Base-by-base conservation (phyloP, 2,113 vertebrate genomes). In the Oxyura jamaicensis region DNA sequence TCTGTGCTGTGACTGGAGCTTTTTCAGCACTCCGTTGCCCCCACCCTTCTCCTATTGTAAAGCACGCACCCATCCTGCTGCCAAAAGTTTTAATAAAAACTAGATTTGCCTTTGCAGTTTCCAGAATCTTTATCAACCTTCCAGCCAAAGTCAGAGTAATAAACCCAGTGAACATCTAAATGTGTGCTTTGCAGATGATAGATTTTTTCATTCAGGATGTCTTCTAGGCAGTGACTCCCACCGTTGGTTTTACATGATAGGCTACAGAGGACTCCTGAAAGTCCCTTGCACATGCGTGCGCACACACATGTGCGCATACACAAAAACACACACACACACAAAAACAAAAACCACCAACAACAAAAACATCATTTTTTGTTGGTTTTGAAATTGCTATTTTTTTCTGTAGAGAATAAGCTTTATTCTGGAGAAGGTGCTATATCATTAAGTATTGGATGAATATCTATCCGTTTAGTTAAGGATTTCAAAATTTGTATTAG, bases 1-100 rank as follows among this genome's bases (percentile, higher is more conserved):
- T 60, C 56, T 75, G 90, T 55, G 76, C 92, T 95, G 94, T 88
- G 97, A 95, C 96, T 97, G 96, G 98, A 97, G 98, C 93, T 96
- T 97, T 97, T 81, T 97, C 89, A 96, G 94, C 87, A 2, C 83
- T 92, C 68, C 35, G 3, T 90, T 97, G 83, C 95, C 94, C 84
- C 89, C 83, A 10, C 91, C 83, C 97, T 82, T 88, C 29, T 68
- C 79, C 78, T 18, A 52, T 72, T 91, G 80, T 75, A 31, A 91
- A 94, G 96, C 96, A 96, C 90, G 88, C 93, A 96, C 92, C 53
- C 84, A 15, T 63, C 56, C 76, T 20, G 46, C 86, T 97, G 97
- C 97, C 97, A 97, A 83, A 83, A 78, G 31, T 41, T 90, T 66
- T 91, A 88, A 94, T 96, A 91, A 95, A 95, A 96, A 92, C 73